A percentile compares a stretch with the other conserved stretches of the same genome.
These are phyloP conservation scores for Pseudanteris insignis DNA, from an alignment of 2,888 invertebrate species.

Conservation along the genomic window DNA sequence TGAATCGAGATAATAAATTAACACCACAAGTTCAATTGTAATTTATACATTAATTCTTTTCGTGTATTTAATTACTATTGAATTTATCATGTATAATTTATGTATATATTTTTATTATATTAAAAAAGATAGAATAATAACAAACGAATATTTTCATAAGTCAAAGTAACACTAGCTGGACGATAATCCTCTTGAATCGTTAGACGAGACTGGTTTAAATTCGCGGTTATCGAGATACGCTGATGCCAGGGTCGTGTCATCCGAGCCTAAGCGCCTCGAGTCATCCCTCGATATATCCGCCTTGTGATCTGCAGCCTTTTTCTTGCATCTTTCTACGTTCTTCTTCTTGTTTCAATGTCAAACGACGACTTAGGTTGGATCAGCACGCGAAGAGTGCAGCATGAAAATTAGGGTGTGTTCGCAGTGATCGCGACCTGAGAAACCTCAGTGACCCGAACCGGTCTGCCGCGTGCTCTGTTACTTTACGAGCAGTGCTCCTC, in stretches of 20 bases:
- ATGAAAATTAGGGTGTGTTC: conserved; percentile 49
- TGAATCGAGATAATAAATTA: too few relatives aligned
- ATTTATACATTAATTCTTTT: too few relatives aligned
- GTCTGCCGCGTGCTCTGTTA: conserved; percentile 59
- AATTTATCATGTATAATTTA: too few relatives aligned
- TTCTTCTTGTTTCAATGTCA: conserved; percentile 37
- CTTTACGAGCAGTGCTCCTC: conserved; percentile 58
- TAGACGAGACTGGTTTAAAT: conserved; percentile 51
- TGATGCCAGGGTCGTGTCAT: conserved; percentile 43
- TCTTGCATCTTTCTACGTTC: conserved; percentile 24
- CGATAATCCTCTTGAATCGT: conserved; percentile 56
- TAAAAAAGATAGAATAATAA: too few relatives aligned
- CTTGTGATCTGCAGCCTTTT: conserved; percentile 38
- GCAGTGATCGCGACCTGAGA: conserved; percentile 55
- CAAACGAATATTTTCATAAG: too few relatives aligned
- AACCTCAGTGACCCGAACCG: conserved; percentile 63
- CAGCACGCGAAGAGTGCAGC: conserved; percentile 30
- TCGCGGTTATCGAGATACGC: conserved; percentile 50
- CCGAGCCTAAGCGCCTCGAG: conserved; percentile 49
- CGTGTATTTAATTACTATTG: too few relatives aligned
- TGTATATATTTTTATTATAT: too few relatives aligned
- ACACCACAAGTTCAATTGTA: too few relatives aligned
- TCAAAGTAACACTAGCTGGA: too few relatives aligned
- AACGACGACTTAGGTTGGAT: conserved; percentile 29
- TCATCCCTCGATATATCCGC: conserved; percentile 38